Evolutionary conservation across 1,140 invertebrate species (phyloP).

Genomic region (Bradysia coprophila): DNA sequence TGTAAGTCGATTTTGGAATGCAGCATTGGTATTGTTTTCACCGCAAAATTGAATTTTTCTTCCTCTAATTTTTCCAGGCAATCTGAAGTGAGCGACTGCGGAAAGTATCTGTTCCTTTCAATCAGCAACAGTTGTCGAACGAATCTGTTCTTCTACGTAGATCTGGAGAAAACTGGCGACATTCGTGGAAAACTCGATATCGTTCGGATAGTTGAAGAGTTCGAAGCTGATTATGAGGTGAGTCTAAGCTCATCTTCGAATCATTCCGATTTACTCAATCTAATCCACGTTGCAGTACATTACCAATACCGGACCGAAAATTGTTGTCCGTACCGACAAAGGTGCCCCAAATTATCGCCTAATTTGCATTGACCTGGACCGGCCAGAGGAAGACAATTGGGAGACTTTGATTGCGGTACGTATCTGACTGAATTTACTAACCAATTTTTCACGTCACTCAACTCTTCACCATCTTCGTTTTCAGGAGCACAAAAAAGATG

Average conservation of each 20-base stretch:
- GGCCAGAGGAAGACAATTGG: constrained; percentile 66
- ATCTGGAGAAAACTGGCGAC: constrained; percentile 39
- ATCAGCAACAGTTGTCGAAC: constrained; percentile 72
- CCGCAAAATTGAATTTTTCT: background rate
- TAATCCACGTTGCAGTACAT: constrained; percentile 57
- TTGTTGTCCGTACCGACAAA: constrained; percentile 85
- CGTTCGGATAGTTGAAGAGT: constrained; percentile 64
- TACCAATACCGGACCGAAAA: constrained; percentile 68
- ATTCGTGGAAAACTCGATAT: constrained; percentile 43
- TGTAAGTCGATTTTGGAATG: constrained; percentile 38
- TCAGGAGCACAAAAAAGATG: constrained; percentile 67
- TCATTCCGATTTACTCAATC: background rate
- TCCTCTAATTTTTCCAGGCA: too few species aligned
- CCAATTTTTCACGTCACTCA: constrained; percentile 1
- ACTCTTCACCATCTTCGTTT: constrained; percentile 4
- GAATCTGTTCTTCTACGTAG: constrained; percentile 70
- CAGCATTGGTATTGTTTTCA: background rate
- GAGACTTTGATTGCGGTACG: constrained; percentile 47
- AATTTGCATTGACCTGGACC: constrained; percentile 73
- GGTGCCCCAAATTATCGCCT: constrained; percentile 82
- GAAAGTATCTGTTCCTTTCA: constrained; percentile 66
- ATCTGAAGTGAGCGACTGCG: constrained; percentile 77
- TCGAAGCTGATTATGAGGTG: constrained; percentile 90
- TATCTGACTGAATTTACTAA: background rate
- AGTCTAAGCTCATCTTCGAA: constrained; percentile 7